Percentiles rank a stretch among this genome's conserved stretches.
phyloP scores from a whole-genome alignment of 2,113 vertebrate genomes.

The Naja naja region DNA sequence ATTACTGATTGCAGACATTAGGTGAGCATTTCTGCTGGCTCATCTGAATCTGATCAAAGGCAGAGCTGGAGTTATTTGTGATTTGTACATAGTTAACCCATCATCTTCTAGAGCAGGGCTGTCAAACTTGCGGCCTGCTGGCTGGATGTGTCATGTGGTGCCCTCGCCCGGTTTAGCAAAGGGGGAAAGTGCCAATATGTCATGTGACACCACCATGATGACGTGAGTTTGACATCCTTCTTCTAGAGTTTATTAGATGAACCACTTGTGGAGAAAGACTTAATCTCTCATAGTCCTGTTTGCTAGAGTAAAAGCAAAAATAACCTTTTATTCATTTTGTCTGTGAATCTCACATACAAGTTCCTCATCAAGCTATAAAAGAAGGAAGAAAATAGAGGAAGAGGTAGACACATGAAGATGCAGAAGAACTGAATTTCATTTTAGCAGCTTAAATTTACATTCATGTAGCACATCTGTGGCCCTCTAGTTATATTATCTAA shows the following conservation, averaged over 20 bases:
- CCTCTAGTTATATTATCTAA: neutral
- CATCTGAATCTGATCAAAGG: neutral
- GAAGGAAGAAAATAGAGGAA: conserved; percentile 9
- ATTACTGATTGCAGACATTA: neutral
- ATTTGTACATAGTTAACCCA: neutral
- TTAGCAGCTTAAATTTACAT: neutral
- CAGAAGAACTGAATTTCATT: neutral
- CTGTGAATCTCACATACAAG: neutral
- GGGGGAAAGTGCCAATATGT: no score
- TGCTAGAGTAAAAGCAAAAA: neutral
- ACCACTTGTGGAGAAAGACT: neutral
- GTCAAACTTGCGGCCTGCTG: no score
- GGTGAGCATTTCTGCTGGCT: neutral
- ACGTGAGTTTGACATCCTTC: no score
- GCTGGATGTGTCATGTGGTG: no score
- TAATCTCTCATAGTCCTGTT: neutral
- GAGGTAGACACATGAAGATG: neutral
- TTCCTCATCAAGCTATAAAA: neutral
- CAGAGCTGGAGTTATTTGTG: neutral
- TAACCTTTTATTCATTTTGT: neutral
- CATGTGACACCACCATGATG: no score
- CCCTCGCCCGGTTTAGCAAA: no score
- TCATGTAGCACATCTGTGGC: neutral
- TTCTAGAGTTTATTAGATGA: neutral
- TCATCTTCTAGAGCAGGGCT: no score